These are phyloP conservation scores for Myripristis murdjan DNA, from an alignment of 2,797 vertebrate species.

Conservation along the genomic window DNA sequence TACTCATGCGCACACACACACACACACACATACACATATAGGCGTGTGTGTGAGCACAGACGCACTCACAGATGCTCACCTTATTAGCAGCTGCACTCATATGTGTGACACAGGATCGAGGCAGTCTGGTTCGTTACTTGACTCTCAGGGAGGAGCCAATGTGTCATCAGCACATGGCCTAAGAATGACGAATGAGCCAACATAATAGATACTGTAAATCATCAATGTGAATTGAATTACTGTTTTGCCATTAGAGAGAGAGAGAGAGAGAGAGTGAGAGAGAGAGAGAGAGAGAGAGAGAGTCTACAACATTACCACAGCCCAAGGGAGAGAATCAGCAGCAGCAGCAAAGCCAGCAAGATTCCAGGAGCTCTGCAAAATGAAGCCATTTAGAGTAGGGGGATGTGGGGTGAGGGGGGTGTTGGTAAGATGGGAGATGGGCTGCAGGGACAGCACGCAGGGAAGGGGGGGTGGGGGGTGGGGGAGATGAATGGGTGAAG, in stretches of 20 bases:
- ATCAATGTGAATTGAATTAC: slow-evolving; percentile 49
- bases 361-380: slow-evolving; percentile 69
- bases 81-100: slow-evolving; percentile 33
- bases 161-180: slow-evolving; percentile 29
- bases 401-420: no score
- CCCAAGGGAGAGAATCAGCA: slow-evolving; percentile 51
- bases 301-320: slow-evolving; percentile 46
- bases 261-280: slow-evolving; percentile 13
- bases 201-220: slow-evolving; percentile 49
- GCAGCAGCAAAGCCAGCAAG: slow-evolving; percentile 52
- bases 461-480: slow-evolving; percentile 54
- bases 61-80: slow-evolving; percentile 3
- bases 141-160: slow-evolving; percentile 32
- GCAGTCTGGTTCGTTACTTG: slow-evolving; percentile 13
- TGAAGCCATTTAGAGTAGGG: slow-evolving; percentile 75
- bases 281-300: neutral
- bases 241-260: slow-evolving; percentile 17
- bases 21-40: slow-evolving; percentile 27
- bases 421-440: no score
- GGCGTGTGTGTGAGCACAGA: no score
- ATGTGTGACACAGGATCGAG: slow-evolving; percentile 19
- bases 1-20: slow-evolving; percentile 27
- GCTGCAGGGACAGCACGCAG: slow-evolving; percentile 50
- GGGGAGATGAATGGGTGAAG: slow-evolving; percentile 71
- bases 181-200: slow-evolving; percentile 53